Base-by-base conservation (phyloP, 23 tunicate genomes). In the Halocynthia roretzi region DNA sequence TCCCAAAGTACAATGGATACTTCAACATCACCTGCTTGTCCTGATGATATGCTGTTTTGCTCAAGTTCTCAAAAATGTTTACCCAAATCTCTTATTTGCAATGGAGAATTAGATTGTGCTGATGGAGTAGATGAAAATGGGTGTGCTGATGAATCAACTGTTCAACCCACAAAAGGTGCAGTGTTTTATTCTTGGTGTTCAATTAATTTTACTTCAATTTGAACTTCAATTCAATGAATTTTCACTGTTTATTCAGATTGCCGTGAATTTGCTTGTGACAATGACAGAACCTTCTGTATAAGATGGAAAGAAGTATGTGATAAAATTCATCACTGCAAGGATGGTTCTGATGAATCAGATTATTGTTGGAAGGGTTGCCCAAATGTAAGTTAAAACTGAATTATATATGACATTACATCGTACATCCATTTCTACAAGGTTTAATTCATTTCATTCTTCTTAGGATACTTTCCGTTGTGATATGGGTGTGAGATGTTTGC, bases 241-340 rank as follows among this genome's bases (percentile, higher is more conserved):
- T 58, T 2, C 4, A 15, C 48, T 67, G 5, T 15, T 71, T 76
- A 10, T 0, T 22, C n/a, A 86, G 91, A 68, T 11, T 86, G 91
- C 76, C 71, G 81, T 10, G 77, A 86, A 52, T 86, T 86, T 60
- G 53, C 56, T 67, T 86, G 91, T 53, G 54, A 31, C n/a, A 75
- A 58, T 73, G 82, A 80, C 55, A 31, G 69, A 11, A 52, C 58
- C 10, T n/a, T 10, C 8, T 81, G 91, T 60, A 14, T 86, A 17
- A 75, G 76, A 56, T 86, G 91, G 91, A 60, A 15, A 10, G 50
- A 68, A 10, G 85, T 86, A 5, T 86, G 91, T 70, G 85, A 86
- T 70, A 72, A 74, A 50, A 62, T 53, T n/a, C 19, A 8, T 57
- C 76, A 86, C 53, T 86, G 91, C 48, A 53, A 14, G 21, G 91